Evolutionary conservation across 37 sponge, comb jelly and placozoan species (phyloP).

Genomic region (Beroe ovata): DNA sequence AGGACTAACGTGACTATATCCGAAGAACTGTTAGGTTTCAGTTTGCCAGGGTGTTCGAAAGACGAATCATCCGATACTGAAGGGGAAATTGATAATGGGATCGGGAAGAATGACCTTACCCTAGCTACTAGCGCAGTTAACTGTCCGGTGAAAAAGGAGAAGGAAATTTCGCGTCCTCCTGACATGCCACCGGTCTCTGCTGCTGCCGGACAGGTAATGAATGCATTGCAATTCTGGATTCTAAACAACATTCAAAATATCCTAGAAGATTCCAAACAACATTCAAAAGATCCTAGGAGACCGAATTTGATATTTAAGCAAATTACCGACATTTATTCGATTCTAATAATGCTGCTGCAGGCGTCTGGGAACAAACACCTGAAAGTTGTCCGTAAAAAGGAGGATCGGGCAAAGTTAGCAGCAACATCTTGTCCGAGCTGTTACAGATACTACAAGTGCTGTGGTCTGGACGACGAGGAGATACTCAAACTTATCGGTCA

Average conservation of each 20-base stretch:
- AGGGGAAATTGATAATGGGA: neutral
- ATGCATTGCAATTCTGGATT: no score
- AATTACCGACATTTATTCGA: no score
- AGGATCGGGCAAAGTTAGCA: slow-evolving; percentile 51
- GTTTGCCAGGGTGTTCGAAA: neutral
- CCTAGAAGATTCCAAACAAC: no score
- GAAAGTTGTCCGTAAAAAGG: slow-evolving; percentile 57
- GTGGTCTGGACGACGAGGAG: slow-evolving; percentile 54
- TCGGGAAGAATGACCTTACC: no score
- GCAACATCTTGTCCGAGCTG: slow-evolving; percentile 24
- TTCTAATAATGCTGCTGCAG: no score
- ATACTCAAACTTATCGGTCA: slow-evolving; percentile 38
- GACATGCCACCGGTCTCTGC: neutral
- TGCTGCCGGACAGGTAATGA: no score
- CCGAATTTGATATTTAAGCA: no score
- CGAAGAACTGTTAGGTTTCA: slow-evolving; percentile 32
- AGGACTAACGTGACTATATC: neutral
- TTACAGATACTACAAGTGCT: slow-evolving; percentile 30
- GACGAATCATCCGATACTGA: neutral
- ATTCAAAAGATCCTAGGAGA: no score
- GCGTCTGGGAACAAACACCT: slow-evolving; percentile 13
- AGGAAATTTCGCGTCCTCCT: neutral
- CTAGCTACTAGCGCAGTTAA: neutral
- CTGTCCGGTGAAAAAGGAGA: neutral
- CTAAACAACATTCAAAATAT: no score